Conservation (phyloP, 2,113 vertebrate genomes). For the Synodontis membranacea region DNA sequence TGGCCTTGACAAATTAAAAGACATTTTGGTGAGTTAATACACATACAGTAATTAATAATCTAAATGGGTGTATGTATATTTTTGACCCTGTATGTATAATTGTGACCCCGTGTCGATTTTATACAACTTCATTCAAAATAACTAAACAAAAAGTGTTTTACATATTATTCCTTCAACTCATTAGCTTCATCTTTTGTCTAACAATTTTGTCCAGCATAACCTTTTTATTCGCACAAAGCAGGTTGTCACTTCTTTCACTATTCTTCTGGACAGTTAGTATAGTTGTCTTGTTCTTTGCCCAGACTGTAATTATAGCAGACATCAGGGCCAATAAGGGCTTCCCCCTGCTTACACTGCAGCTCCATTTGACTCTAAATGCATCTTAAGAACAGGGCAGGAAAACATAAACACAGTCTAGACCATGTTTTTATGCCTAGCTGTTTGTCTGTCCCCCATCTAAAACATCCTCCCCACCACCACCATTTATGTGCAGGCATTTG, state of each 20-base stretch:
- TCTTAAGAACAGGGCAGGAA: constrained; percentile 63
- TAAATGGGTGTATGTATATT: no score
- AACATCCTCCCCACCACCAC: not conserved
- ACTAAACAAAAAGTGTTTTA: not conserved
- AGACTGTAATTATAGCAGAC: constrained; percentile 42
- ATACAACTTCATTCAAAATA: no score
- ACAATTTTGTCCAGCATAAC: not conserved
- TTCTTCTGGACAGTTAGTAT: constrained; percentile 29
- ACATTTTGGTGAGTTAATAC: no score
- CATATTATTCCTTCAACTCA: not conserved
- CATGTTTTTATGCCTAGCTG: constrained; percentile 38
- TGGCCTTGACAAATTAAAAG: no score
- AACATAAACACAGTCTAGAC: constrained; percentile 37
- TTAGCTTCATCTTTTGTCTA: not conserved
- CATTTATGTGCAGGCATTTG: constrained; percentile 7
- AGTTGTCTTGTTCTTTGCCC: constrained; percentile 12
- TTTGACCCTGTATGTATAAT: no score
- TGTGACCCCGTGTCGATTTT: no score
- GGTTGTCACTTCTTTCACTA: not conserved
- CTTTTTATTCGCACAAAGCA: not conserved
- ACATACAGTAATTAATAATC: no score
- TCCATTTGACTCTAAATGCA: constrained; percentile 70
- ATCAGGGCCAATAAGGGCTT: constrained; percentile 65
- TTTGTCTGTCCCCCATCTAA: constrained; percentile 14
- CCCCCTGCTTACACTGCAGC: constrained; percentile 72